These are phyloP conservation scores for Ailuropoda melanoleuca DNA, from an alignment of 2,113 vertebrate genomes.

Conservation along the genomic window DNA sequence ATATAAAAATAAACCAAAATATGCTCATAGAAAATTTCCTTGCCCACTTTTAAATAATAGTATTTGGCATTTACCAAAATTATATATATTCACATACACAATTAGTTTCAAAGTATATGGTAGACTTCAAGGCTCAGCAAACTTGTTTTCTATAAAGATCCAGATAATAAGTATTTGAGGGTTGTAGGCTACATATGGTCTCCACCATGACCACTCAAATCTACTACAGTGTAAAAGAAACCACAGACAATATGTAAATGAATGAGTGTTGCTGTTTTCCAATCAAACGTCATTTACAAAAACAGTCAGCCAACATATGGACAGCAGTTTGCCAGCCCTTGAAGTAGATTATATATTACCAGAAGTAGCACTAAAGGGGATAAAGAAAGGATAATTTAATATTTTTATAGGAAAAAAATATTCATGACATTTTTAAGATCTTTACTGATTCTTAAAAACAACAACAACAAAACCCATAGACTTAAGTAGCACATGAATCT, in stretches of 20 bases:
- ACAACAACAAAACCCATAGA: neutral
- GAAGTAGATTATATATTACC: neutral
- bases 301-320: neutral
- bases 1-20: conserved; percentile 40
- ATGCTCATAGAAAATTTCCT: neutral
- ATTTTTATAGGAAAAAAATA: conserved; percentile 22
- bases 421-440: neutral
- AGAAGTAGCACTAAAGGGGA: neutral
- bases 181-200: neutral
- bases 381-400: neutral
- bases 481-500: conserved; percentile 12
- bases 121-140: neutral
- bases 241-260: neutral
- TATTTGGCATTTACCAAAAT: conserved; percentile 49
- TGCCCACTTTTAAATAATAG: neutral
- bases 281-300: conserved; percentile 5
- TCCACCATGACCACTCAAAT: neutral
- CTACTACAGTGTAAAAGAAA: neutral
- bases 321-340: neutral
- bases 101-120: neutral
- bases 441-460: neutral
- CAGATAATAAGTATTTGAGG: neutral
- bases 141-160: neutral
- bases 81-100: neutral
- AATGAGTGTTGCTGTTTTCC: neutral